Conservation (phyloP, 2,113 vertebrate genomes). For the Anguilla rostrata region DNA sequence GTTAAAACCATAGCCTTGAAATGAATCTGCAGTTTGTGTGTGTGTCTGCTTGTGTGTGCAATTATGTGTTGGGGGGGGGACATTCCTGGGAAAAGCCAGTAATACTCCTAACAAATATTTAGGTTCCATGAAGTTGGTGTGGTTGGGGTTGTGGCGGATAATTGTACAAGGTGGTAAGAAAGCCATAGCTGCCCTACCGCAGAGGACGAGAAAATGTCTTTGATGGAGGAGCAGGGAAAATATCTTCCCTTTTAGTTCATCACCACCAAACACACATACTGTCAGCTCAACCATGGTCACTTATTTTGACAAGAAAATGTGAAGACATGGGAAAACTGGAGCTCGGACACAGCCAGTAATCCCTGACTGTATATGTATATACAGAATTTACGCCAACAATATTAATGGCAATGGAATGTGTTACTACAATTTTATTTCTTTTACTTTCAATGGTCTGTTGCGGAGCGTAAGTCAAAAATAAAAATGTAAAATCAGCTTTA, state of each 20-base stretch:
- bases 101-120: slow-evolving; percentile 7
- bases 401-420: too few relatives aligned
- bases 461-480: too few relatives aligned
- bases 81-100: slow-evolving; percentile 7
- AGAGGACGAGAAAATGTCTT: slow-evolving; percentile 9
- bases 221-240: slow-evolving; percentile 17
- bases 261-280: background rate
- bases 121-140: background rate
- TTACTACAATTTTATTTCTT: too few relatives aligned
- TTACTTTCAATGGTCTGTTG: too few relatives aligned
- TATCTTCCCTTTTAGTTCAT: background rate
- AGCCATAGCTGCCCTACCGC: background rate
- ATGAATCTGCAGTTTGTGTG: background rate
- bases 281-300: background rate
- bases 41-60: background rate
- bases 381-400: too few relatives aligned
- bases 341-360: too few relatives aligned
- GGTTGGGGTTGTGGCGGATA: background rate
- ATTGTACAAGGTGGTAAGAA: slow-evolving; percentile 11
- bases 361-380: too few relatives aligned
- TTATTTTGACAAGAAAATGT: too few relatives aligned
- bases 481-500: too few relatives aligned
- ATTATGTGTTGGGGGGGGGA: too few relatives aligned
- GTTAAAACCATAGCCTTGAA: too few relatives aligned
- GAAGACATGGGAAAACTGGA: background rate